These are phyloP conservation scores for Malacoraja senta DNA, from an alignment of 2,797 vertebrate species.

Conservation along the genomic window DNA sequence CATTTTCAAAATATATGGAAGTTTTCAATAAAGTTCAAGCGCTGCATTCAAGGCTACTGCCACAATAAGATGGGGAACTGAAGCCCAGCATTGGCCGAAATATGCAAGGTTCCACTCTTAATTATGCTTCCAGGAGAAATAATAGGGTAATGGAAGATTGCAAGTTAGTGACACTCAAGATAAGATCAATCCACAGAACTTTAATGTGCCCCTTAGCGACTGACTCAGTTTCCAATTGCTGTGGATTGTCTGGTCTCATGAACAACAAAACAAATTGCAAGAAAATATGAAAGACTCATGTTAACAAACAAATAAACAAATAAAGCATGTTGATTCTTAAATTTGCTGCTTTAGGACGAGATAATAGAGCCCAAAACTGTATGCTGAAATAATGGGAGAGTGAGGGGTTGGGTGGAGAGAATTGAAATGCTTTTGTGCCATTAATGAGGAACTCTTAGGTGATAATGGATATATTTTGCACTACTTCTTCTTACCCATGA, in stretches of 20 bases:
- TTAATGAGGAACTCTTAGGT: neutral
- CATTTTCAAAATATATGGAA: neutral
- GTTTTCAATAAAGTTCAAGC: neutral
- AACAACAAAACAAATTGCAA: neutral
- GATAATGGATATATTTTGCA: neutral
- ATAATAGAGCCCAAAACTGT: neutral
- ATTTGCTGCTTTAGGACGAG: neutral
- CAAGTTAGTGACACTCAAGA: neutral
- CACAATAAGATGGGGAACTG: neutral
- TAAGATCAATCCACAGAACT: neutral
- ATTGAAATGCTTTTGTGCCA: neutral
- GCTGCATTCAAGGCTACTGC: neutral
- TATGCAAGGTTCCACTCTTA: neutral
- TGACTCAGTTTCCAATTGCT: neutral
- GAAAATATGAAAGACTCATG: neutral
- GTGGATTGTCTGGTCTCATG: neutral
- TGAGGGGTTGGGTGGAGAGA: neutral
- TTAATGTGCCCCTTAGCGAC: neutral
- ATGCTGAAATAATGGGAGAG: neutral
- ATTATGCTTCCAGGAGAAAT: neutral
- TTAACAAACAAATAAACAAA: neutral
- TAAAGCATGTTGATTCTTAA: neutral
- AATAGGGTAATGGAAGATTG: neutral
- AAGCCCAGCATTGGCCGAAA: neutral
- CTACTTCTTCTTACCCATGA: conserved; percentile 67